Evolutionary conservation across 2,113 vertebrate genomes (phyloP).

Genomic region (Pyxicephalus adspersus): DNA sequence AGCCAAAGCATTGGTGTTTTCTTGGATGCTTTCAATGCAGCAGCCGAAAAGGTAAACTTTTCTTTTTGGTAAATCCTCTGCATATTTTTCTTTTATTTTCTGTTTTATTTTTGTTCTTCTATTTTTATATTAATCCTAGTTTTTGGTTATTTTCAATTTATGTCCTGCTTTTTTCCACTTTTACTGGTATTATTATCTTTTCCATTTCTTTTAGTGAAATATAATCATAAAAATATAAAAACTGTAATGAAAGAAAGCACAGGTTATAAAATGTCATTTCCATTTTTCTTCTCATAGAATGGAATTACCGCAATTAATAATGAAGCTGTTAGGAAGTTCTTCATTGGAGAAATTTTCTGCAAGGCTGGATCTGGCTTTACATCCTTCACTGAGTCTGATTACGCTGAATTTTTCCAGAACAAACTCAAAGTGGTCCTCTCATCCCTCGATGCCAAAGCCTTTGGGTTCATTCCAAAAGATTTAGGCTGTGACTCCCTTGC

Average conservation of each 20-base stretch:
- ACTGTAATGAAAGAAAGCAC: too few relatives aligned
- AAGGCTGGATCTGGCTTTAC: conserved; percentile 40
- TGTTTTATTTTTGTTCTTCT: neutral
- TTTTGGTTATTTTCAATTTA: neutral
- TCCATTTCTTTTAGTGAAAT: neutral
- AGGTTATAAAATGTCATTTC: neutral
- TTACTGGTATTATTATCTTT: neutral
- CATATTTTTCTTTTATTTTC: neutral
- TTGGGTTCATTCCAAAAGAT: conserved; percentile 53
- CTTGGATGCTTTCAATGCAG: conserved; percentile 56
- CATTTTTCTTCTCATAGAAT: conserved; percentile 6
- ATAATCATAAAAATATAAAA: neutral
- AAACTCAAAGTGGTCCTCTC: conserved; percentile 55
- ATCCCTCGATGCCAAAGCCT: conserved; percentile 45
- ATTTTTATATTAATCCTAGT: neutral
- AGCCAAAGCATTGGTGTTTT: conserved; percentile 44
- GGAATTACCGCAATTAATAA: conserved; percentile 37
- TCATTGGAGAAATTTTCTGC: conserved; percentile 59
- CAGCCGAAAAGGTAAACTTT: conserved; percentile 52
- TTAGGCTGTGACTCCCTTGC: conserved; percentile 58
- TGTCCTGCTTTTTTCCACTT: neutral
- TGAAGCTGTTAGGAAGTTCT: conserved; percentile 1
- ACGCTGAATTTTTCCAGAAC: conserved; percentile 34
- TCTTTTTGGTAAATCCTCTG: neutral
- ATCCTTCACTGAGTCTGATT: conserved; percentile 50